phyloP scores from a whole-genome alignment of 2,888 invertebrate genomes.

The Chloroclysta siterata region DNA sequence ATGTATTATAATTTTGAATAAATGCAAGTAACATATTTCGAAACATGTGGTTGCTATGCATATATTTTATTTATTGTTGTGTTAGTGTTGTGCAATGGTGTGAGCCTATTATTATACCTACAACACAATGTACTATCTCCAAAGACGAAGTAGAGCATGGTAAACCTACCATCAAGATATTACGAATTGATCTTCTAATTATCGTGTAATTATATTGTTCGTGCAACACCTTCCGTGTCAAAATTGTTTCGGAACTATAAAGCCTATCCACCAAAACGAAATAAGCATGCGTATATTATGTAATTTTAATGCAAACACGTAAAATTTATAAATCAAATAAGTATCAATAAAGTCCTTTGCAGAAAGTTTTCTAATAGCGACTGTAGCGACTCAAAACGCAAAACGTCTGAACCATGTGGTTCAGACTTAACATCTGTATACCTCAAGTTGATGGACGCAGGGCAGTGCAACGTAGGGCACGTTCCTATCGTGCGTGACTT shows the following conservation, averaged over 20 bases:
- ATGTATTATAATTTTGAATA: no score
- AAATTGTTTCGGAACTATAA: neutral
- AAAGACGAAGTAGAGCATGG: conserved; percentile 28
- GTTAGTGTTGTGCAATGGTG: conserved; percentile 6
- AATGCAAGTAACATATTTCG: no score
- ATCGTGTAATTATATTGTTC: conserved; percentile 13
- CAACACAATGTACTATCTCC: conserved; percentile 1
- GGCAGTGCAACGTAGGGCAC: no score
- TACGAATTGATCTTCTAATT: conserved; percentile 23
- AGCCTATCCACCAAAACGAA: neutral
- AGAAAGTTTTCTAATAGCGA: no score
- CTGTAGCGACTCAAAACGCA: no score
- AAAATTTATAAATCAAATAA: neutral
- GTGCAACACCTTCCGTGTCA: conserved; percentile 9
- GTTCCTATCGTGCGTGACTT: no score
- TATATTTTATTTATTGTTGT: neutral
- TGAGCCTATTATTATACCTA: conserved; percentile 2
- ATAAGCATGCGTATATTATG: neutral
- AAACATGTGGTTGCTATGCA: no score
- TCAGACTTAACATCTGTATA: no score
- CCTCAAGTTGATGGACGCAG: no score
- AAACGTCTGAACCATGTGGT: no score
- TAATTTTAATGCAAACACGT: neutral
- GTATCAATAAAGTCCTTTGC: no score
- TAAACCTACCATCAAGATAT: conserved; percentile 17